Evolutionary conservation across 2,888 invertebrate genomes (phyloP), one percentile per base, ranked within the genome.

Genomic region (Agrochola lychnidis): DNA sequence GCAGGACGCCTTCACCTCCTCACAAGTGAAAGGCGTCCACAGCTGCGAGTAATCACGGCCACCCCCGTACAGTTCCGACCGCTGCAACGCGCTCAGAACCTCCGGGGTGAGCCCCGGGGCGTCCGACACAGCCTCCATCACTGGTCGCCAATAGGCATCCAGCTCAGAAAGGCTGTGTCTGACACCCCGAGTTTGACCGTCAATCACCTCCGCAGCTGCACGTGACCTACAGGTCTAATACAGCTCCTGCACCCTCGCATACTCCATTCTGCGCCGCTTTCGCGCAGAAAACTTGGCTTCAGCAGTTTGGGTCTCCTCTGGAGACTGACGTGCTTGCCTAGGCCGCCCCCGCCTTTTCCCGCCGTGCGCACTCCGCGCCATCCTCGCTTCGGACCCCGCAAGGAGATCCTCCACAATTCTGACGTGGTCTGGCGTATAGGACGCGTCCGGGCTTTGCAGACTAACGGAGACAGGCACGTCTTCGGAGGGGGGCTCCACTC

Each of bases 51-150:
- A 70, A 40, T 68, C 73, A 0, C 48, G 81, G 51, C 9, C n/a
- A 1, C 75, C 74, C 61, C 75, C 73, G 73, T 73, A 51, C 66
- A 53, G 77, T 51, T 81, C 77, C 0, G 53, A 10, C 0, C 48
- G 66, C 36, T 36, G 2, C 30, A 69, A 48, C 5, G 78, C 69
- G 9, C 25, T 0, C 25, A 78, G n/a, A 72, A 30, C 78, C 2
- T 70, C 73, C 57, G 74, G 62, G 63, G 70, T 73, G 63, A 82
- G 82, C 36, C 79, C 82, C 14, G 70, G 64, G 0, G 78, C 77
- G 0, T 64, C 77, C 0, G 83, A 82, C 82, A 83, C 75, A 0
- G 72, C 63, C 61, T 77, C 79, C 51, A 84, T 75, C 56, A 84
- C 68, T 0, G 83, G 83, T 12, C 75, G 75, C 80, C 78, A 83